Conservation (phyloP, 1,140 invertebrate species). For the Drosophila sulfurigaster region DNA sequence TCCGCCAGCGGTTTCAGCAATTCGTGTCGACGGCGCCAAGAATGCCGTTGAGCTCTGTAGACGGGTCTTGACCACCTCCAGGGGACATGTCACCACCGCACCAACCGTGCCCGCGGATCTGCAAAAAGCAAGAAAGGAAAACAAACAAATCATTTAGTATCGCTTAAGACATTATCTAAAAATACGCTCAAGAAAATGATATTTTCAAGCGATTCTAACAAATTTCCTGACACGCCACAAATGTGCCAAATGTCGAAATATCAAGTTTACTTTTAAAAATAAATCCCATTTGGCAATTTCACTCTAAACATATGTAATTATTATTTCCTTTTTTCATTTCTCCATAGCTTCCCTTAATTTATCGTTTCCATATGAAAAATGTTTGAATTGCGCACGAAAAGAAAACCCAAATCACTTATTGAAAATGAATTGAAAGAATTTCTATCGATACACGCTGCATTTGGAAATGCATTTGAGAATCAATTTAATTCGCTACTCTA, state of each 20-base stretch:
- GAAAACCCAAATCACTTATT: not conserved
- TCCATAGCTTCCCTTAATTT: slow-evolving; percentile 1
- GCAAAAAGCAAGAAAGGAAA: slow-evolving; percentile 71
- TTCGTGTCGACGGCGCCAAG: slow-evolving; percentile 86
- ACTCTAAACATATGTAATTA: slow-evolving; percentile 31
- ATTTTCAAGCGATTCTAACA: not conserved
- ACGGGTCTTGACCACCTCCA: slow-evolving; percentile 99
- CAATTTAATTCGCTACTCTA: not conserved
- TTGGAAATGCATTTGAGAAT: slow-evolving; percentile 15
- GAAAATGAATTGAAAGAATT: slow-evolving; percentile 12
- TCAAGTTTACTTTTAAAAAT: slow-evolving; percentile 38
- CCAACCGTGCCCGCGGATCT: slow-evolving; percentile 98
- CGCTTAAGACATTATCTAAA: slow-evolving; percentile 23
- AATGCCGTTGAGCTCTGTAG: slow-evolving; percentile 95
- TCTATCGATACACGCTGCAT: not conserved
- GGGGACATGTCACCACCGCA: slow-evolving; percentile 97
- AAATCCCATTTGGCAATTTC: slow-evolving; percentile 59
- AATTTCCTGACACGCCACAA: slow-evolving; percentile 13
- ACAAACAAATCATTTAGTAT: slow-evolving; percentile 5
- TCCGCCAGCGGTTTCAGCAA: slow-evolving; percentile 76
- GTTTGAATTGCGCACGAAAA: slow-evolving; percentile 1
- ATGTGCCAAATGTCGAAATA: slow-evolving; percentile 14
- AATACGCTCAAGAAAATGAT: slow-evolving; percentile 16
- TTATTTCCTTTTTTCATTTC: not conserved
- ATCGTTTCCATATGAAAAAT: slow-evolving; percentile 20